A percentile compares a stretch with the other conserved stretches of the same genome.
These are phyloP conservation scores for Anorthoa munda DNA, from an alignment of 2,888 invertebrate genomes.

Conservation along the genomic window DNA sequence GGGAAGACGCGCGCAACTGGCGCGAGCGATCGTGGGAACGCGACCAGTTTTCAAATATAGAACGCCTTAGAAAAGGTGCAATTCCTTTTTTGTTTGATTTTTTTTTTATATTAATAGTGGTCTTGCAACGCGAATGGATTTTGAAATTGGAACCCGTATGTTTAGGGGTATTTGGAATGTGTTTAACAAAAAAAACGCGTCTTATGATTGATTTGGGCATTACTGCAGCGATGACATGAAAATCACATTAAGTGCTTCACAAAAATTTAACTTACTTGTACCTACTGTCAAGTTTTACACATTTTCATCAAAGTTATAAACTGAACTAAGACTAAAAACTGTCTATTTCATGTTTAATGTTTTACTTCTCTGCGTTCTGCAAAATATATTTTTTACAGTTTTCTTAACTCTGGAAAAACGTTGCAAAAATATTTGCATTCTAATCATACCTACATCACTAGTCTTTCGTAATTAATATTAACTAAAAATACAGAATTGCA, in stretches of 20 bases:
- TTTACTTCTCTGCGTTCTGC: background rate
- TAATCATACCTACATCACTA: no score
- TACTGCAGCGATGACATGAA: constrained; percentile 46
- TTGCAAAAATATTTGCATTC: background rate
- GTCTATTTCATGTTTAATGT: background rate
- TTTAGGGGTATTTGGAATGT: constrained; percentile 67
- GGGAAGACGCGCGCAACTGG: constrained; percentile 89
- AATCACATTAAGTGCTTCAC: background rate
- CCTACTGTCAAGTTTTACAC: background rate
- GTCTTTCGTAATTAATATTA: no score
- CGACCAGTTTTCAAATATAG: constrained; percentile 88
- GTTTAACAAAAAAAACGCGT: constrained; percentile 56
- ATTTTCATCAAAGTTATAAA: background rate
- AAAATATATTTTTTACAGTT: background rate
- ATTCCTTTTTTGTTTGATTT: constrained; percentile 86
- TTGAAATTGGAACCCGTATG: constrained; percentile 81
- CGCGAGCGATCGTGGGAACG: constrained; percentile 91
- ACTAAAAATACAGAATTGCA: no score
- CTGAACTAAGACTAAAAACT: background rate
- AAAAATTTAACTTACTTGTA: background rate
- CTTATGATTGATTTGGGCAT: constrained; percentile 54
- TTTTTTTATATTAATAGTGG: constrained; percentile 86
- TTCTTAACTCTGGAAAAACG: background rate
- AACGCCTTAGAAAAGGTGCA: constrained; percentile 90
- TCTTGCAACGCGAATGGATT: constrained; percentile 80